Percentiles rank a stretch among this genome's conserved stretches.
Conservation (phyloP, 2,113 vertebrate species). For the Bubo blakistoni region DNA sequence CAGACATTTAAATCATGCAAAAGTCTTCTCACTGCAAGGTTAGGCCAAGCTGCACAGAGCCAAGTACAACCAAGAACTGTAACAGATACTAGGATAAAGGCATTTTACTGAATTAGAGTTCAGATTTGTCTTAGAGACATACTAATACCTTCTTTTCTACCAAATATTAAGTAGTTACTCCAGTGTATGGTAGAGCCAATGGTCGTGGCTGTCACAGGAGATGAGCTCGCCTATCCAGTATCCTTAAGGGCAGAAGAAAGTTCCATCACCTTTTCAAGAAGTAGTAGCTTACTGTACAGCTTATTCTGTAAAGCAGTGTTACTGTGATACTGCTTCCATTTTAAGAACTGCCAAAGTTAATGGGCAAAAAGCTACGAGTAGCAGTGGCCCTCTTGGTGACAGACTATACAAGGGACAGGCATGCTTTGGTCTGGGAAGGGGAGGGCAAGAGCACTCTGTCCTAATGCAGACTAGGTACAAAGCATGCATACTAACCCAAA, state of each 20-base stretch:
- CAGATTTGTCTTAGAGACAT: neutral
- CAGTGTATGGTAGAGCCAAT: neutral
- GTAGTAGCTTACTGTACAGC: neutral
- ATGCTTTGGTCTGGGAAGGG: neutral
- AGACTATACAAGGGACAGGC: neutral
- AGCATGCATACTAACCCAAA: neutral
- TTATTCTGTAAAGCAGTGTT: neutral
- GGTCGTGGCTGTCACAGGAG: neutral
- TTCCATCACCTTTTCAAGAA: neutral
- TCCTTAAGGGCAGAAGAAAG: neutral
- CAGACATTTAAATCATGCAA: neutral
- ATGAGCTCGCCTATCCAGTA: neutral
- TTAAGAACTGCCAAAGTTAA: neutral
- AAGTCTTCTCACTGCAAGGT: neutral
- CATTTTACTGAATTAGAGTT: neutral
- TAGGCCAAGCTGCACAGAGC: neutral
- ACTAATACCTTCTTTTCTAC: neutral
- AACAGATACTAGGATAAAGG: neutral
- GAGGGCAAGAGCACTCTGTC: neutral
- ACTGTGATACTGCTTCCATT: neutral
- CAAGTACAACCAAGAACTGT: neutral
- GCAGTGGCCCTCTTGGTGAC: neutral
- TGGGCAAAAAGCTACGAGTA: neutral
- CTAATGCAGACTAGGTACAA: neutral
- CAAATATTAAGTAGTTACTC: neutral